Evolutionary conservation across 2,888 invertebrate species (phyloP).

Genomic region (Limnephilus marmoratus): DNA sequence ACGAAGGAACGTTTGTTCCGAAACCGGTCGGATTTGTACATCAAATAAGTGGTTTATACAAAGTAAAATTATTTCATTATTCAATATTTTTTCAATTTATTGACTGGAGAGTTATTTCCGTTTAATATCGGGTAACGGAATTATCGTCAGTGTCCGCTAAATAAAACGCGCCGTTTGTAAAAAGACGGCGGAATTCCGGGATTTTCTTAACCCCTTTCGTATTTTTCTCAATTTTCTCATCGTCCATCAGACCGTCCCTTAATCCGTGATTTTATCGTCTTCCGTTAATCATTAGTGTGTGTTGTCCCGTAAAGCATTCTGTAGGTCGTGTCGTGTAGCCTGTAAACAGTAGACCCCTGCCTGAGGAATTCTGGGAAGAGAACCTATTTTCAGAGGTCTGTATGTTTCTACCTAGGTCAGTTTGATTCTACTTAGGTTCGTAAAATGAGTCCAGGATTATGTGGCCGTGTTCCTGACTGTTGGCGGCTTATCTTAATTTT

Average conservation of each 20-base stretch:
- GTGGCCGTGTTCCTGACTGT: conserved; percentile 1
- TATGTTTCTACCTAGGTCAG: background rate
- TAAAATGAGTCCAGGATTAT: background rate
- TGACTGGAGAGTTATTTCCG: background rate
- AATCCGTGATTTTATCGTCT: conserved; percentile 2
- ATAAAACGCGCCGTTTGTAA: background rate
- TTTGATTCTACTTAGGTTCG: background rate
- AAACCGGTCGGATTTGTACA: too few relatives aligned
- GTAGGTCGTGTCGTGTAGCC: background rate
- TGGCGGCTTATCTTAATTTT: conserved; percentile 43
- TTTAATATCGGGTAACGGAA: background rate
- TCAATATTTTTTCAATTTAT: background rate
- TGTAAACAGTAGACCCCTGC: background rate
- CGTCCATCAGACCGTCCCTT: background rate
- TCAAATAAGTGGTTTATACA: too few relatives aligned
- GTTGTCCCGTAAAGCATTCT: background rate
- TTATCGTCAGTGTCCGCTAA: background rate
- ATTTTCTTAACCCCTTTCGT: too few relatives aligned
- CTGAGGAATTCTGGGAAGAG: background rate
- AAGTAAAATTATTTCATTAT: too few relatives aligned
- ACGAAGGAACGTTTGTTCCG: too few relatives aligned
- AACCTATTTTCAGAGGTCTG: background rate
- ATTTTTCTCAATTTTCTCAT: too few relatives aligned
- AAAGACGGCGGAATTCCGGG: background rate
- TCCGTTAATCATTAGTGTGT: background rate